A percentile compares a stretch with the other conserved stretches of the same genome.
Evolutionary conservation across 2,888 invertebrate genomes (phyloP).

Genomic region (Pachymerium ferrugineum): DNA sequence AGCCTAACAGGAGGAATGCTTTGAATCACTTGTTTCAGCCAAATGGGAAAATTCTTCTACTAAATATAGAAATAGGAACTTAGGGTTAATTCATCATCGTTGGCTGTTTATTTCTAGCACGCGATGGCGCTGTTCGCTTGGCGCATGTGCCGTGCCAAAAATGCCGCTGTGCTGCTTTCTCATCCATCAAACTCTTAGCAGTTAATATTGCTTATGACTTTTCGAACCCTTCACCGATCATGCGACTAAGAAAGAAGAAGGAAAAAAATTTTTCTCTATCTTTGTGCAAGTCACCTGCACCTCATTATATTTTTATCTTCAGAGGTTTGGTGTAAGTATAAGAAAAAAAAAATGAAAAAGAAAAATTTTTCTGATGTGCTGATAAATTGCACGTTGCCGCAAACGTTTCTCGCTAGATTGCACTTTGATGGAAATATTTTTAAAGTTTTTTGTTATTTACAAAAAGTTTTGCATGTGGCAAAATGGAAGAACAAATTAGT

Average conservation of each 20-base stretch:
- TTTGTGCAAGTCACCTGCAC: slow-evolving; percentile 17
- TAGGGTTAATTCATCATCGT: not conserved
- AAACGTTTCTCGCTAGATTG: not conserved
- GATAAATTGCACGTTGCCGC: not conserved
- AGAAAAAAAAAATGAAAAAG: not conserved
- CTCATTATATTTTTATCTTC: slow-evolving; percentile 16
- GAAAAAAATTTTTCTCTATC: not conserved
- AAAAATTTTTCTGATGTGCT: not conserved
- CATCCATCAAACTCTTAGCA: slow-evolving; percentile 18
- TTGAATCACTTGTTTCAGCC: not conserved
- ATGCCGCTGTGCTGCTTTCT: slow-evolving; percentile 2
- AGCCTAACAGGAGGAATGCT: not conserved
- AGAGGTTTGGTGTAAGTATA: not conserved
- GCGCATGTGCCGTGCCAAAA: slow-evolving; percentile 8
- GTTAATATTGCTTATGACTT: slow-evolving; percentile 19
- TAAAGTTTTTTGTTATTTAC: not conserved
- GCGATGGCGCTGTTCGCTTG: not conserved
- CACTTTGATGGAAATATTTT: not conserved
- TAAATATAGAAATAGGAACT: not conserved
- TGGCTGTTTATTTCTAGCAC: not conserved
- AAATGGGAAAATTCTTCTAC: slow-evolving; percentile 10
- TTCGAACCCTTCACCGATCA: slow-evolving; percentile 17
- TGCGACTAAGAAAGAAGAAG: not conserved
- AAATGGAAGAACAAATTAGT: slow-evolving; percentile 1
- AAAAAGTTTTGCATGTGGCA: not conserved